phyloP scores from a whole-genome alignment of 2,797 vertebrate genomes.

The Eurystomus glaucurus region DNA sequence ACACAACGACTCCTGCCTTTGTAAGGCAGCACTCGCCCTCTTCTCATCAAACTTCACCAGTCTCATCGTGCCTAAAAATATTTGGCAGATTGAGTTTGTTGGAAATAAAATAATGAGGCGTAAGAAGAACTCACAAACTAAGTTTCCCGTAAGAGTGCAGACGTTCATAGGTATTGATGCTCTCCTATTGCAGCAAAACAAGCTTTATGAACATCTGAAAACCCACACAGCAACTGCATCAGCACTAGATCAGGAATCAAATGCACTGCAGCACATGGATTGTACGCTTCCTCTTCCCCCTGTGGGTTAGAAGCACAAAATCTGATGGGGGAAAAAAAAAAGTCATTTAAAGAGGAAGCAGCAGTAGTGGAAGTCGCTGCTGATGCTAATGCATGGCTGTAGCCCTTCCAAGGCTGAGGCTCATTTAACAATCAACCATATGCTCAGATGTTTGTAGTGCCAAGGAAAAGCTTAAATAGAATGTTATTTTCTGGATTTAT shows the following conservation, averaged over 20 bases:
- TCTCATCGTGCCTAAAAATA: slow-evolving; percentile 59
- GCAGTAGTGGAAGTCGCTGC: background rate
- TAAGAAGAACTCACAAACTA: slow-evolving; percentile 23
- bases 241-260: background rate
- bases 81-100: background rate
- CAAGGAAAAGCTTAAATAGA: slow-evolving; percentile 53
- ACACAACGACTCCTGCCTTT: background rate
- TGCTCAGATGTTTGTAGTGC: slow-evolving; percentile 33
- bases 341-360: background rate
- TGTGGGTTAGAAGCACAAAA: background rate
- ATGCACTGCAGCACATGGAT: background rate
- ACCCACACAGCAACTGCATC: background rate
- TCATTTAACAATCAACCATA: slow-evolving; percentile 70
- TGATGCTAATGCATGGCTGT: slow-evolving; percentile 10
- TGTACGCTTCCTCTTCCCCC: background rate
- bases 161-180: background rate
- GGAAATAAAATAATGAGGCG: slow-evolving; percentile 57
- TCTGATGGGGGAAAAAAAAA: background rate
- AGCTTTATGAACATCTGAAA: background rate
- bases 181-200: background rate
- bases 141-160: background rate
- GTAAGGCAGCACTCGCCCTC: background rate
- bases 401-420: slow-evolving; percentile 62
- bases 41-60: slow-evolving; percentile 6
- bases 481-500: slow-evolving; percentile 14